A percentile compares a stretch with the other conserved stretches of the same genome.
Conservation (phyloP, 2,113 vertebrate species). For the Serinus canaria region DNA sequence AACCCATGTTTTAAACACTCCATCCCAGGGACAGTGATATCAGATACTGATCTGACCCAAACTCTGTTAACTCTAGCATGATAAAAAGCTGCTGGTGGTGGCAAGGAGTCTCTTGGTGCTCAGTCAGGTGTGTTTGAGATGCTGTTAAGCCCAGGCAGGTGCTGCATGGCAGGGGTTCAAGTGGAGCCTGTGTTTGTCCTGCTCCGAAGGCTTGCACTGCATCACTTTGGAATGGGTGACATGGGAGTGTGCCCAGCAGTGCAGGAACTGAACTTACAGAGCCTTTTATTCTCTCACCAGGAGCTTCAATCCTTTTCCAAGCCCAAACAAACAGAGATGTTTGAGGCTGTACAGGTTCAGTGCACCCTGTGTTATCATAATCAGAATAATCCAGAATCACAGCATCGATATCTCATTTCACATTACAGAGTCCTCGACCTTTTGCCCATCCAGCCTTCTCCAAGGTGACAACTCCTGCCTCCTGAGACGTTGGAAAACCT, state of each 20-base stretch:
- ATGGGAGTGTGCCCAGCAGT: background rate
- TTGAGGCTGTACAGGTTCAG: background rate
- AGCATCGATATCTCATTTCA: background rate
- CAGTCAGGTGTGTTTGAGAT: background rate
- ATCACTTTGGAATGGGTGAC: background rate
- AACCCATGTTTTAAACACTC: background rate
- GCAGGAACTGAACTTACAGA: background rate
- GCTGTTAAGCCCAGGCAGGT: background rate
- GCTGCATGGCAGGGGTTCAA: fast-evolving
- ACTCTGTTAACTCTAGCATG: fast-evolving
- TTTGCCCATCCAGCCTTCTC: slow-evolving; percentile 54
- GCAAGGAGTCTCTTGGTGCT: background rate
- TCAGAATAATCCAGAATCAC: background rate
- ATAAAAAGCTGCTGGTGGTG: background rate
- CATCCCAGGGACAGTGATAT: background rate
- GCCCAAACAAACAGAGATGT: background rate
- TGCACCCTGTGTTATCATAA: background rate
- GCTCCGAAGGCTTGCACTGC: background rate
- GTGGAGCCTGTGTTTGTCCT: background rate
- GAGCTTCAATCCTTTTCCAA: background rate
- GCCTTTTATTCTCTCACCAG: background rate
- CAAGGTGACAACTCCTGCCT: slow-evolving; percentile 55
- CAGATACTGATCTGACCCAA: background rate
- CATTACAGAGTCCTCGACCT: slow-evolving; percentile 55
- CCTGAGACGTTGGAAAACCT: slow-evolving; percentile 67